These are phyloP conservation scores for Monoplex corrugatus DNA, from an alignment of 2,888 invertebrate genomes.

Conservation along the genomic window DNA sequence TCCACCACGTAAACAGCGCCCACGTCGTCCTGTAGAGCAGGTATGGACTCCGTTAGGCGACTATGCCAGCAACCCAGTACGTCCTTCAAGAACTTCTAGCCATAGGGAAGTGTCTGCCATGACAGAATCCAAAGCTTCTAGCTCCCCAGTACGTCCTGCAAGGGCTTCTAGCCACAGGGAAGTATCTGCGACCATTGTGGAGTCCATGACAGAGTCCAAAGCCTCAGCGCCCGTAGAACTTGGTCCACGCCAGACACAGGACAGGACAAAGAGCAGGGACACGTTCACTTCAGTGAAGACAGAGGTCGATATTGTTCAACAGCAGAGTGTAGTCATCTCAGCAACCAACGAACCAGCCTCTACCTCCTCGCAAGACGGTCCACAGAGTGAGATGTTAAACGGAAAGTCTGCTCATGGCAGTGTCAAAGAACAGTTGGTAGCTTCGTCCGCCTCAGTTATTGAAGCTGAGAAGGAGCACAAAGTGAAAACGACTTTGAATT, in stretches of 20 bases:
- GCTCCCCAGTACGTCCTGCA: too few relatives aligned
- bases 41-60: conserved; percentile 7
- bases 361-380: not conserved
- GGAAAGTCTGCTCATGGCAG: too few relatives aligned
- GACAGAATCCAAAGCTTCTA: not conserved
- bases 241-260: too few relatives aligned
- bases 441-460: not conserved
- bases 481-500: not conserved
- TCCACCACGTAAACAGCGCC: conserved; percentile 47
- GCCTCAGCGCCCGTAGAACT: too few relatives aligned
- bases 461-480: not conserved
- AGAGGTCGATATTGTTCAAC: not conserved
- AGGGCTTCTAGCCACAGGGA: too few relatives aligned
- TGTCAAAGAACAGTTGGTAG: not conserved
- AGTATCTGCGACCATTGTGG: too few relatives aligned
- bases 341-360: not conserved
- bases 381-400: not conserved
- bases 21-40: conserved; percentile 42
- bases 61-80: conserved; percentile 12
- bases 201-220: too few relatives aligned
- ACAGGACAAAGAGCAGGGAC: too few relatives aligned
- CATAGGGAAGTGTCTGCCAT: not conserved
- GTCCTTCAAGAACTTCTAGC: not conserved
- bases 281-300: not conserved
- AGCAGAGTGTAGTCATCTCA: not conserved